Evolutionary conservation across 2,797 vertebrate genomes (phyloP), one percentile per base, ranked within the genome.

Genomic region (Cyclopterus lumpus): DNA sequence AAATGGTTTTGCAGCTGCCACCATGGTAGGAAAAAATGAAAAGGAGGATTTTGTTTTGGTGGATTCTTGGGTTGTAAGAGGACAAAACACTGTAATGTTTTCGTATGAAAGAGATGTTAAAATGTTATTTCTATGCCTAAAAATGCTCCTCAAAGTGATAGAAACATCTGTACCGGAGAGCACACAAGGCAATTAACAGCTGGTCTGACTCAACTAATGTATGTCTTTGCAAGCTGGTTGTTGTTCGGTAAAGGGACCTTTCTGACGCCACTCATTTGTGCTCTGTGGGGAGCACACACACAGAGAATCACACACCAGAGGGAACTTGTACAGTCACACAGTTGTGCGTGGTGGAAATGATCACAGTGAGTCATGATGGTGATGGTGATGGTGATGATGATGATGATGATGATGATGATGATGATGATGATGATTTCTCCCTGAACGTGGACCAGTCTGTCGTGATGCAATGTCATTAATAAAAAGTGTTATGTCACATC

Each of bases 391-490:
- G 54, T 82, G 80, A 78, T 79, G 77, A 54, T 80, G 80, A 78
- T 79, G 77, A 58, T 84, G 82, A 79, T 81, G n/a, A 81, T 73
- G 72, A 77, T 79, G 76, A 87, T 87, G 81, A 54, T 82, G 80
- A 78, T 79, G 77, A 54, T 80, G 80, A 78, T 79, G 77, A 58
- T 84, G 82, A 79, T 81, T 88, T 90, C 72, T 91, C 80, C 87
- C 75, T 89, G 89, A 91, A 96, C 90, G 92, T 95, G 95, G 93
- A 95, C 95, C 85, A 96, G 95, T 96, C 95, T 96, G 94, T 96
- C 95, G 94, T 97, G 95, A 95, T 96, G 96, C 94, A 94, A 93
- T 97, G 96, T 97, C 97, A 96, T 97, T 96, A 98, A 97, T 96
- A 92, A 97, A 97, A 97, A 97, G 90, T 94, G 95, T 91, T 75